A percentile compares a stretch with the other conserved stretches of the same genome.
These are phyloP conservation scores for Sinotaia quadrata DNA, from an alignment of 2,888 invertebrate genomes.

Conservation along the genomic window DNA sequence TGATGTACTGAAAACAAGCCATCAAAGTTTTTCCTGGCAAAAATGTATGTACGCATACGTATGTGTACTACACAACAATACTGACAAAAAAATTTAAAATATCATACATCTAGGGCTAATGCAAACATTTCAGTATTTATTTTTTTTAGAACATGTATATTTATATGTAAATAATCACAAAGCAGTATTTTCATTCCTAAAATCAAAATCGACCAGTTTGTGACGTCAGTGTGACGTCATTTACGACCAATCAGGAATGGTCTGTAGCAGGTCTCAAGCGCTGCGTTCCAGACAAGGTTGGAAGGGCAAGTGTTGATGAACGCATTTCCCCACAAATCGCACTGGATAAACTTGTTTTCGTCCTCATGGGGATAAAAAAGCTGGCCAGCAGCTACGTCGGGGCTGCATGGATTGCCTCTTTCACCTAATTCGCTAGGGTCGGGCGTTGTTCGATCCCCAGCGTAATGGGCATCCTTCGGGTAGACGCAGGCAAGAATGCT, in stretches of 20 bases:
- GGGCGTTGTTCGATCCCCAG: background rate
- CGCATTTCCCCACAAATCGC: conserved; percentile 52
- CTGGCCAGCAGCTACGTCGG: background rate
- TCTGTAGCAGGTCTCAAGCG: conserved; percentile 52
- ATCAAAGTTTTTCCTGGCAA: no score
- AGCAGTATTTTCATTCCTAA: no score
- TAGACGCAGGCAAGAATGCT: conserved; percentile 51
- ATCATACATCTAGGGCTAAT: no score
- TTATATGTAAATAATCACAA: no score
- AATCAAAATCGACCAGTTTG: no score
- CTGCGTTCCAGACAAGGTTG: conserved; percentile 54
- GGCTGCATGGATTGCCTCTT: conserved; percentile 45
- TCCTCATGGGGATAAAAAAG: conserved; percentile 39
- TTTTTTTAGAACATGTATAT: no score
- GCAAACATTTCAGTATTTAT: no score
- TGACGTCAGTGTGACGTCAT: background rate
- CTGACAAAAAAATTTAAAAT: no score
- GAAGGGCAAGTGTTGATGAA: conserved; percentile 53
- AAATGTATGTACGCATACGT: no score
- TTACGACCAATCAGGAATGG: conserved; percentile 15
- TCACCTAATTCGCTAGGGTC: no score
- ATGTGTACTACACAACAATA: no score
- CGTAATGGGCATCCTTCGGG: conserved; percentile 10
- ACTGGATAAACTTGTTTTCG: conserved; percentile 57
- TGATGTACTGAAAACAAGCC: no score